A percentile compares a stretch with the other conserved stretches of the same genome.
Conservation (phyloP, 2,113 vertebrate species). For the Cacatua alba region DNA sequence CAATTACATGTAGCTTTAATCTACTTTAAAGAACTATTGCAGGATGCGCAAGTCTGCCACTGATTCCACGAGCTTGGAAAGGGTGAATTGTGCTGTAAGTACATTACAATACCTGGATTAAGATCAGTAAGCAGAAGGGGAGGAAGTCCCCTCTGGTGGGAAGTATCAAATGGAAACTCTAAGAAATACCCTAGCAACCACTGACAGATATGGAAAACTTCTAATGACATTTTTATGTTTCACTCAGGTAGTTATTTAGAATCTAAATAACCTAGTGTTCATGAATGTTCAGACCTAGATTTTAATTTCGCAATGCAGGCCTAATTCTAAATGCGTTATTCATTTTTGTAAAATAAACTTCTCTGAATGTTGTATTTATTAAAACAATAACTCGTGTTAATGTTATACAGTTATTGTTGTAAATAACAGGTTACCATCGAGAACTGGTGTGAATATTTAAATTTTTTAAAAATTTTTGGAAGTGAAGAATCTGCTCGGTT, state of each 20-base stretch:
- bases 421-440: neutral
- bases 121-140: neutral
- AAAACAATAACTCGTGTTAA: neutral
- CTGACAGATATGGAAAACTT: neutral
- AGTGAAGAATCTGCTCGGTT: neutral
- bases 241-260: neutral
- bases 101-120: neutral
- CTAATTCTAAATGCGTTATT: neutral
- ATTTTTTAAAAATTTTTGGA: neutral
- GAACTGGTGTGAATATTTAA: neutral
- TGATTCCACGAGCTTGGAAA: slow-evolving; percentile 48
- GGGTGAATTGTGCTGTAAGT: slow-evolving; percentile 72
- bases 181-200: neutral
- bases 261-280: neutral
- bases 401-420: neutral
- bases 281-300: neutral
- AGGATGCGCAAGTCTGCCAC: slow-evolving; percentile 50
- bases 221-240: neutral
- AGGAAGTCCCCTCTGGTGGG: neutral
- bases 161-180: neutral
- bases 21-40: slow-evolving; percentile 37
- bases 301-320: neutral
- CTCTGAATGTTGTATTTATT: neutral
- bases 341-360: neutral
- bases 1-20: neutral